phyloP scores from a whole-genome alignment of 2,797 vertebrate genomes.

The Acanthurus leucopareius region DNA sequence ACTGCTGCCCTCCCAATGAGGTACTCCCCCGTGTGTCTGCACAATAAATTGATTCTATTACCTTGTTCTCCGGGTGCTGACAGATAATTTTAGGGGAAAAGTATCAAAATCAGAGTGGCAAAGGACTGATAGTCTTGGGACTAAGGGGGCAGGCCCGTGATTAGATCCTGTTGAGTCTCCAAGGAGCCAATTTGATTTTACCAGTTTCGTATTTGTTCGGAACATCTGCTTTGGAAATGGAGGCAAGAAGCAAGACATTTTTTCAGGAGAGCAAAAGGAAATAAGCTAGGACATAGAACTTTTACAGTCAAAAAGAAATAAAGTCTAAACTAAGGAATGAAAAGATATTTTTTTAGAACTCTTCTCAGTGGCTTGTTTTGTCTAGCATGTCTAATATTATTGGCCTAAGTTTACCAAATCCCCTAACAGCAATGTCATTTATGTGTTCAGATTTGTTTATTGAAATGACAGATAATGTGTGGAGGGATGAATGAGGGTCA shows the following conservation, averaged over 20 bases:
- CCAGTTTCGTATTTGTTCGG: constrained; percentile 34
- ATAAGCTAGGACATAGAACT: neutral
- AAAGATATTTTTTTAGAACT: neutral
- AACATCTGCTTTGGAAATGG: constrained; percentile 8
- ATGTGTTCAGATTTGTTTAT: neutral
- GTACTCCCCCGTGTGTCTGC: constrained; percentile 60
- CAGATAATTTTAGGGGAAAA: constrained; percentile 62
- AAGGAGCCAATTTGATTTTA: constrained; percentile 37
- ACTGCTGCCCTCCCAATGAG: constrained; percentile 37
- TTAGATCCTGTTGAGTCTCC: constrained; percentile 44
- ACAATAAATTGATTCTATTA: constrained; percentile 75
- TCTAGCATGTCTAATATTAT: neutral
- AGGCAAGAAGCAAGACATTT: neutral
- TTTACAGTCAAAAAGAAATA: neutral
- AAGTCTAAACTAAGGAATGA: neutral
- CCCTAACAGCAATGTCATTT: neutral
- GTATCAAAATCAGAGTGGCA: constrained; percentile 55
- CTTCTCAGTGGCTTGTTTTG: constrained; percentile 1
- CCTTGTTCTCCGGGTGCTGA: constrained; percentile 67
- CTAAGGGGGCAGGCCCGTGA: constrained; percentile 29
- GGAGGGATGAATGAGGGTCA: neutral
- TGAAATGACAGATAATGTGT: neutral
- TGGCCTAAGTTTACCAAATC: neutral
- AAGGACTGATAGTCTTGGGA: constrained; percentile 36
- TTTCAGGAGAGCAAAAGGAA: neutral